Evolutionary conservation across 2,113 vertebrate species (phyloP).

Genomic region (Hiodon tergisus): DNA sequence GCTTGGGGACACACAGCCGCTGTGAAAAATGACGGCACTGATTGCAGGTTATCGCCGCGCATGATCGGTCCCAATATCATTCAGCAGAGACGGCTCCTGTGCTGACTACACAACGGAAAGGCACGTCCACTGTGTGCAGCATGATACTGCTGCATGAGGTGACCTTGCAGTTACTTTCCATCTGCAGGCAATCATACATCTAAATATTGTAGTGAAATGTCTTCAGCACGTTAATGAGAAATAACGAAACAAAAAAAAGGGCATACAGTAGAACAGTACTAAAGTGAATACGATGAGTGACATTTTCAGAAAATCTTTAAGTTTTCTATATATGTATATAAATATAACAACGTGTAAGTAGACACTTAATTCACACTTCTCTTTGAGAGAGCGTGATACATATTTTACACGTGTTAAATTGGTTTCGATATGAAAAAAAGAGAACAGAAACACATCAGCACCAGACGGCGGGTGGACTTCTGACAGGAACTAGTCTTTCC

Average conservation of each 20-base stretch:
- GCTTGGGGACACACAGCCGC: constrained; percentile 38
- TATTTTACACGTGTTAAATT: constrained; percentile 49
- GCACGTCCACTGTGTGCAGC: constrained; percentile 20
- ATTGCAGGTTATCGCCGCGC: constrained; percentile 53
- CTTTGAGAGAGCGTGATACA: constrained; percentile 13
- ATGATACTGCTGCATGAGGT: neutral
- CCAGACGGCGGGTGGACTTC: constrained; percentile 54
- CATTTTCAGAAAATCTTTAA: neutral
- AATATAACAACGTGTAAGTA: neutral
- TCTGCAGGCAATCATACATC: no score
- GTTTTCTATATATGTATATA: neutral
- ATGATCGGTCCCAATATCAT: constrained; percentile 30
- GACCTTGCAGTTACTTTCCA: no score
- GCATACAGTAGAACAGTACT: neutral
- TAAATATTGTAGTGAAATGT: neutral
- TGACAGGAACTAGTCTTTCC: constrained; percentile 37
- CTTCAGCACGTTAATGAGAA: neutral
- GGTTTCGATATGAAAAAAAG: constrained; percentile 53
- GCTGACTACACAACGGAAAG: constrained; percentile 21
- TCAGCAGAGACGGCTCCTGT: constrained; percentile 25
- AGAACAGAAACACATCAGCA: constrained; percentile 58
- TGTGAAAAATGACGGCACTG: constrained; percentile 50
- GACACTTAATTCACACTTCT: constrained; percentile 8
- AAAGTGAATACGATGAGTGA: neutral
- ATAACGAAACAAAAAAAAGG: neutral